Evolutionary conservation across 37 sponge, comb jelly and placozoan species (phyloP), one percentile per base, ranked within the genome.

Genomic region (Aphrocallistes beatrix): DNA sequence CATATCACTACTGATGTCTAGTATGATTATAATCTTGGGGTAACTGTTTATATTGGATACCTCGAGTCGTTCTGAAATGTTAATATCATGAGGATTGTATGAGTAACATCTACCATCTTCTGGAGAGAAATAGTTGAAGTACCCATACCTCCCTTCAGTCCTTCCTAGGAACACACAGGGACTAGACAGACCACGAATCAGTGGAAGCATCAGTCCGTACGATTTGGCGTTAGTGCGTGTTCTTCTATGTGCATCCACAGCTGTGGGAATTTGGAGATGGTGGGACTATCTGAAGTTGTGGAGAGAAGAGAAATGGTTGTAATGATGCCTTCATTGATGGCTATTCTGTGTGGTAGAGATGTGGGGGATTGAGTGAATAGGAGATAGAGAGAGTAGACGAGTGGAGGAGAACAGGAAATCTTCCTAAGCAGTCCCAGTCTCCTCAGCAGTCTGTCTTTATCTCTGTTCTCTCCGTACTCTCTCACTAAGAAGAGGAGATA

Each of bases 301-400:
- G n/a, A 25, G 75, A 60, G 75, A 13, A 60, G 8, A 19, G 75
- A 60, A 8, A 60, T 19, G n/a, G 75, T 60, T 21, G 75, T 60
- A 1, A 60, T 60, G 8, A 60, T 60, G 3, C 75, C 75, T 60
- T 60, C 75, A 60, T 60, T 60, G 34, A 60, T 60, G n/a, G 75
- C 75, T 25, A 60, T 30, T 3, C 75, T 3, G 21, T 60, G 75
- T 32, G 75, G 75, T 6, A 60, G 75, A 13, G 10, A 60, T 60
- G n/a, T 19, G 8, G 8, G 10, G 34, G 75, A 3, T 19, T 13
- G 28, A 28, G 25, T 60, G 8, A 60, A 28, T 30, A 60, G 34
- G 10, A 19, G 10, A 13, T 60, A 28, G 10, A 60, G 75, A 25
- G 75, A 3, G 25, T 32, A 60, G 10, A 60, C 75, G 6, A 60